Conservation (phyloP, 2,113 vertebrate species). For the Brienomyrus brachyistius region DNA sequence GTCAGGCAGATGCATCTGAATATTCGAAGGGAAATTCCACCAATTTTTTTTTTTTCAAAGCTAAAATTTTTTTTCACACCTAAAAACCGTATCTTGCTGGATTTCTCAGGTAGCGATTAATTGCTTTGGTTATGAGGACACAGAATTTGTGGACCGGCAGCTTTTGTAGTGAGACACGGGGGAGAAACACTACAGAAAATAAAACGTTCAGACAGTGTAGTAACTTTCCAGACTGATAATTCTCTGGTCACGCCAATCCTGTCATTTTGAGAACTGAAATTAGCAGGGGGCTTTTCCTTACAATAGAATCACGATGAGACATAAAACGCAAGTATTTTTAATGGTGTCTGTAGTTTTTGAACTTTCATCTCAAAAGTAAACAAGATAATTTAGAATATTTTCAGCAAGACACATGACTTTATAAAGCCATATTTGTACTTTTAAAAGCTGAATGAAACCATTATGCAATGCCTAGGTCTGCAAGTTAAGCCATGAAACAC, state of each 20-base stretch:
- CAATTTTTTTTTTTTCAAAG: not conserved
- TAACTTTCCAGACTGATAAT: not conserved
- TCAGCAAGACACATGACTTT: not conserved
- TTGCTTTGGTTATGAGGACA: not conserved
- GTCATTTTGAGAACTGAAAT: constrained; percentile 14
- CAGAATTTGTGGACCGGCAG: not conserved
- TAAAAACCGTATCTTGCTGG: not conserved
- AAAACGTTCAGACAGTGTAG: not conserved
- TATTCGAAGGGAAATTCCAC: not conserved
- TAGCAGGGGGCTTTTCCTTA: not conserved
- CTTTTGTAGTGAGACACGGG: not conserved
- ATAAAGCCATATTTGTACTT: not conserved
- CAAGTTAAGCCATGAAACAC: not conserved
- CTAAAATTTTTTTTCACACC: not conserved
- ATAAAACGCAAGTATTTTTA: not conserved
- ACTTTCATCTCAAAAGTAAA: not conserved
- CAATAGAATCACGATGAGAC: not conserved
- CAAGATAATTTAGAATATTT: not conserved
- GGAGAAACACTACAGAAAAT: not conserved
- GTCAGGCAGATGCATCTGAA: not conserved
- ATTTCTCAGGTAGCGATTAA: not conserved
- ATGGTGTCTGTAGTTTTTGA: not conserved
- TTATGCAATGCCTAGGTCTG: not conserved
- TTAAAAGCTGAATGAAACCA: not conserved
- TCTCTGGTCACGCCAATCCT: not conserved